phyloP scores from a whole-genome alignment of 1,140 invertebrate species.

The Mercenaria mercenaria region DNA sequence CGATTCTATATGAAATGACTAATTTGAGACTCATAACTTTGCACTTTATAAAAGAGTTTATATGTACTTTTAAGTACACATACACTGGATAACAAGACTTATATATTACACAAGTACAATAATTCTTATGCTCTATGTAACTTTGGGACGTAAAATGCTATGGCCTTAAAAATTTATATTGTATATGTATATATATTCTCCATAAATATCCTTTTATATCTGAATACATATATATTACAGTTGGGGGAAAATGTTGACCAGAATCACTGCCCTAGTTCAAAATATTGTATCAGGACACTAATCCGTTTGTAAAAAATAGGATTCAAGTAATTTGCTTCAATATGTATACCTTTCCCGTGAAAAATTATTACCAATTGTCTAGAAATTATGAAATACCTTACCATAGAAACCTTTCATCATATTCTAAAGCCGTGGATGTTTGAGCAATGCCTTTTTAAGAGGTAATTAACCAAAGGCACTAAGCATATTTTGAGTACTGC shows the following conservation, averaged over 20 bases:
- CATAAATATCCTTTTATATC: background rate
- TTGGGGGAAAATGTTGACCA: too few relatives aligned
- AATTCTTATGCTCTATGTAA: background rate
- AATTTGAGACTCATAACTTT: conserved; percentile 11
- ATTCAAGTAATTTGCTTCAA: too few relatives aligned
- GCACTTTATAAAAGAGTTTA: background rate
- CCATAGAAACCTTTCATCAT: too few relatives aligned
- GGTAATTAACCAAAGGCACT: conserved; percentile 38
- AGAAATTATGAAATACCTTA: too few relatives aligned
- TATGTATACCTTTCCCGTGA: too few relatives aligned
- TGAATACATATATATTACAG: background rate
- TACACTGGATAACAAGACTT: background rate
- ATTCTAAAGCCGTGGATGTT: too few relatives aligned
- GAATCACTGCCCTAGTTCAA: too few relatives aligned
- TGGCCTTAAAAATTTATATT: background rate
- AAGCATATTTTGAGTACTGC: background rate
- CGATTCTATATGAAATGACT: conserved; percentile 6
- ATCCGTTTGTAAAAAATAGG: too few relatives aligned
- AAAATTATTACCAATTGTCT: too few relatives aligned
- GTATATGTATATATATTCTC: background rate
- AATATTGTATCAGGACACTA: too few relatives aligned
- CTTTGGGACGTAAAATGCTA: background rate
- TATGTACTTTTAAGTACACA: background rate
- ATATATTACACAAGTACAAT: background rate
- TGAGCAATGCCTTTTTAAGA: conserved; percentile 26